Base-by-base conservation (phyloP, 2,797 vertebrate species). In the Alectoris magna region DNA sequence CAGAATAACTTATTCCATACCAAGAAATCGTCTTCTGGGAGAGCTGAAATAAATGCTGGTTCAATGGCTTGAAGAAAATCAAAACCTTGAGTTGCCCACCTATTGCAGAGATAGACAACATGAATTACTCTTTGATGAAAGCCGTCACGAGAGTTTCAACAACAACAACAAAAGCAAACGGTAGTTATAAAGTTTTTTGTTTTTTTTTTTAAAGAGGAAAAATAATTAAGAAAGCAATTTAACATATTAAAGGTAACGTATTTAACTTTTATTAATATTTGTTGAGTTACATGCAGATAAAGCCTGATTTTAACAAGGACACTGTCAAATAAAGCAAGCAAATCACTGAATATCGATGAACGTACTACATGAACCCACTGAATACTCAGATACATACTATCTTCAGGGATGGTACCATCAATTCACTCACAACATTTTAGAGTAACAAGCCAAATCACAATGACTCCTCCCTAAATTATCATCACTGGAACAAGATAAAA, bases 61-160 rank as follows among this genome's bases (percentile, higher is more conserved):
- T 99, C 99, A 27, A 99, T 99, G 39, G 99, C 99, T 97, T 99
- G 99, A 82, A 99, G 99, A 95, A 99, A 99, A 97, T 99, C 99
- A 97, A 99, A 99, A 76, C 99, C 99, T 97, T 99, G 99, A 87
- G 99, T 99, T 62, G 99, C 99, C 99, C 99, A 99, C 96, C 99
- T 99, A 96, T 76, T 48, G 82, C 82, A 70, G 94, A 26, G 9
- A 83, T 41, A 67, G 31, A 56, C 31, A 56, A 12, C 88, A 84
- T 87, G 0, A 88, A 84, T 10, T 9, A 6, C 38, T 76, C 34
- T 86, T 82, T 1, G 13, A 53, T 74, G 58, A 94, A 62, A 86
- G 55, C 9, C 43, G 75, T 51, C 5, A 3, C 27, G 69, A 70
- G 29, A 62, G 16, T 74, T 81, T 75, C 55, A 83, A 34, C 13